Percentiles rank a stretch among this genome's conserved stretches.
Conservation (phyloP, 2,888 invertebrate species). For the Hirtodrosophila histrioides region DNA sequence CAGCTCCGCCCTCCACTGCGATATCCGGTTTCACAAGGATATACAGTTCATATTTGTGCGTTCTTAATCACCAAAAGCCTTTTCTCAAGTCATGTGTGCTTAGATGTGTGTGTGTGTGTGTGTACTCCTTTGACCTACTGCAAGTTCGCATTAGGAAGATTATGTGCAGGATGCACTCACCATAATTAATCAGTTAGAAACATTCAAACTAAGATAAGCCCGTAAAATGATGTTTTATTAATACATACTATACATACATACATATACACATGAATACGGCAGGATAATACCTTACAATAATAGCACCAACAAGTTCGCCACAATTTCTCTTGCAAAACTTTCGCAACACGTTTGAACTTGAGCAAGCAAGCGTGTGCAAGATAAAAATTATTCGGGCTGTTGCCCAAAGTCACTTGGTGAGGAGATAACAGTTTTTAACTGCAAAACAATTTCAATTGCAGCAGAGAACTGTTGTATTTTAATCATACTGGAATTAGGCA, state of each 20-base stretch:
- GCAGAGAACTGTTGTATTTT: too few species aligned
- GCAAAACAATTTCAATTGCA: too few species aligned
- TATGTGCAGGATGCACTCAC: slow-evolving; percentile 14
- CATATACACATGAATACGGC: neutral
- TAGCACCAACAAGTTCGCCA: neutral
- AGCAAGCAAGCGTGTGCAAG: slow-evolving; percentile 16
- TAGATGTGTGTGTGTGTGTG: neutral
- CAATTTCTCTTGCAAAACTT: slow-evolving; percentile 15
- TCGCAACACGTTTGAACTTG: slow-evolving; percentile 16
- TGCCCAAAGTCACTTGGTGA: too few species aligned
- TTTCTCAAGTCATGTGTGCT: slow-evolving; percentile 3
- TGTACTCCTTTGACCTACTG: slow-evolving; percentile 10
- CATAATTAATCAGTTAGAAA: neutral
- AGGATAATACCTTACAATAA: slow-evolving; percentile 11
- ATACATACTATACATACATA: slow-evolving; percentile 2
- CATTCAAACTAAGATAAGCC: neutral
- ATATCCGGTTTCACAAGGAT: slow-evolving; percentile 37
- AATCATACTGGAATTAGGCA: too few species aligned
- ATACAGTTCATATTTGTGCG: slow-evolving; percentile 38
- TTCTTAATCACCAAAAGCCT: slow-evolving; percentile 36
- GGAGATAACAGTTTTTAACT: too few species aligned
- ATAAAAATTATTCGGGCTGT: slow-evolving; percentile 18
- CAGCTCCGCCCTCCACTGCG: neutral
- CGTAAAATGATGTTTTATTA: slow-evolving; percentile 34
- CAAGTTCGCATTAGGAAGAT: slow-evolving; percentile 4